phyloP scores from a whole-genome alignment of 2,113 vertebrate genomes.

The Hydrolagus affinis region DNA sequence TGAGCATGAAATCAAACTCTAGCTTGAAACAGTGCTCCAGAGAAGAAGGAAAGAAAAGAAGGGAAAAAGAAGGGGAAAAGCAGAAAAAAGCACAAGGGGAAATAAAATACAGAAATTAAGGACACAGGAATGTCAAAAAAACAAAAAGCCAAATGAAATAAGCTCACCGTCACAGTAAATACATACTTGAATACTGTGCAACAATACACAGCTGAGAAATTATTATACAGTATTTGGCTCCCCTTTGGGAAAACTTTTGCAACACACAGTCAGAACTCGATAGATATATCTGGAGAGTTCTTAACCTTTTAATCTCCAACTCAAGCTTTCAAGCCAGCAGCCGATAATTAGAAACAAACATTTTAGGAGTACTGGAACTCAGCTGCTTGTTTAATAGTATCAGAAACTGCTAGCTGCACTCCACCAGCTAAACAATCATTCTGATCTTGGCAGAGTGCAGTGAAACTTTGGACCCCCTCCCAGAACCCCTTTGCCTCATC shows the following conservation, averaged over 20 bases:
- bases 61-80: neutral
- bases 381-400: neutral
- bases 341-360: neutral
- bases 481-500: no score
- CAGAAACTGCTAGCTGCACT: no score
- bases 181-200: neutral
- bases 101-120: neutral
- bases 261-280: no score
- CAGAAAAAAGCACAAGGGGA: neutral
- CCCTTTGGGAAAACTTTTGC: neutral
- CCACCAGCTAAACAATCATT: neutral
- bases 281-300: neutral
- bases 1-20: neutral
- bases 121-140: neutral
- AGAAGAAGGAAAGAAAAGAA: neutral
- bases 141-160: neutral
- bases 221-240: no score
- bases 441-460: neutral
- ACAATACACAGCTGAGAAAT: no score
- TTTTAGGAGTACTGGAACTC: neutral
- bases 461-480: no score
- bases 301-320: neutral
- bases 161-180: neutral
- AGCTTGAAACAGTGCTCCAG: neutral
- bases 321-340: neutral